phyloP scores from a whole-genome alignment of 2,113 vertebrate genomes.

The Eptesicus fuscus region DNA sequence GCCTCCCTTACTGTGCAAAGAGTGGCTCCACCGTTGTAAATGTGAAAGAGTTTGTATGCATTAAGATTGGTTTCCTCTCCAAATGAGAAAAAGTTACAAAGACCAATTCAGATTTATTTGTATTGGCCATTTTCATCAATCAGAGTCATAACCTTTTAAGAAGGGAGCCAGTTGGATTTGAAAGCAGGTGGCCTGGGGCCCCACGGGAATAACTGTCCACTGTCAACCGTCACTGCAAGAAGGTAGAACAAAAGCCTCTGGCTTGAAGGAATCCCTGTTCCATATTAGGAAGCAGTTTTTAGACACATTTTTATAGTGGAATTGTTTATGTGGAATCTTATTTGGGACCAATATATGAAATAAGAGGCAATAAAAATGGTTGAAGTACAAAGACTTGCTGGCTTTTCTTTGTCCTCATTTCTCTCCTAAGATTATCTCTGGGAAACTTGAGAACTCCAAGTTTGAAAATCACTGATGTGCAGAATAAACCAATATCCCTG shows the following conservation, averaged over 20 bases:
- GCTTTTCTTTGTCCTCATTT: background rate
- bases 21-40: background rate
- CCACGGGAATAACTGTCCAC: background rate
- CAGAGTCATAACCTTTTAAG: background rate
- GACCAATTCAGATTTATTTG: background rate
- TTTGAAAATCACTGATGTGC: background rate
- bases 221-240: background rate
- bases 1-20: background rate
- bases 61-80: constrained; percentile 11
- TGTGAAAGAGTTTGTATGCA: background rate
- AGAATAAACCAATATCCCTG: background rate
- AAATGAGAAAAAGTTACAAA: background rate
- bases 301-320: background rate
- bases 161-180: background rate
- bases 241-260: background rate
- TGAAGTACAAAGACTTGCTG: background rate
- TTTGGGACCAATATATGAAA: background rate
- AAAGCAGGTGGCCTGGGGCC: background rate
- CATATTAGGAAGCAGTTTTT: background rate
- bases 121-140: background rate
- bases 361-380: background rate
- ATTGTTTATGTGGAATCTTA: background rate
- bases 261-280: background rate
- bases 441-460: background rate
- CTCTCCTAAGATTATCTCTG: background rate